Base-by-base conservation (phyloP, 2,888 invertebrate species). In the Trichogramma evanescens region DNA sequence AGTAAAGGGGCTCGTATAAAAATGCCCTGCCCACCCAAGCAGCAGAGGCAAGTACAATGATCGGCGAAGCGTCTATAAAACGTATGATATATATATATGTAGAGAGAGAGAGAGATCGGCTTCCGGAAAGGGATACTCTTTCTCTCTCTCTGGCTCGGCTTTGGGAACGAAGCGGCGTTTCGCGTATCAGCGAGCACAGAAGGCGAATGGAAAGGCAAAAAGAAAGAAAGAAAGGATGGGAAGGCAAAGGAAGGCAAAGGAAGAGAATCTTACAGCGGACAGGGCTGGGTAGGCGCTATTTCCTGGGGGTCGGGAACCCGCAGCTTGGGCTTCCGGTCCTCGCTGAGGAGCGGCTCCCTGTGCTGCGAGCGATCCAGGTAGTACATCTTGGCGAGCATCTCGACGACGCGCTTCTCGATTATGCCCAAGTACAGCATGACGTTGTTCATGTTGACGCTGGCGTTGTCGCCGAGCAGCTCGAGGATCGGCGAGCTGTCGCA, bases 351-450 rank as follows among this genome's bases (percentile, higher is more conserved):
- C 6, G 70, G 56, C 8, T 71, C 69, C 42, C 74, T 71, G 49
- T 71, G 78, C 0, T 69, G 67, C 6, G 72, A 71, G 63, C 68
- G 74, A 59, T 78, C 78, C 57, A 73, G 65, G 74, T 73, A 80
- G 65, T 80, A 78, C n/a, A 80, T 83, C 56, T 82, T 78, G 66
- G 81, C 81, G 54, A 89, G 81, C 64, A 88, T 82, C 68, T 89
- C 87, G 43, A 82, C 82, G 10, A 88, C 85, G 59, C 86, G 85
- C 72, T 88, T 86, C 72, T 93, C 93, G 65, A 95, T 84, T 49
- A 92, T 86, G 66, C 89, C 89, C 69, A 94, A 82, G 74, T 90
- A 92, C 9, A 93, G 83, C 61, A 89, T 84, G 1, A 89, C 89
- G 79, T 93, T 95, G 69, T 86, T 84, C 56, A 83, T 82, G 59